Conservation (phyloP, 2,888 invertebrate genomes). For the Formica aserva region DNA sequence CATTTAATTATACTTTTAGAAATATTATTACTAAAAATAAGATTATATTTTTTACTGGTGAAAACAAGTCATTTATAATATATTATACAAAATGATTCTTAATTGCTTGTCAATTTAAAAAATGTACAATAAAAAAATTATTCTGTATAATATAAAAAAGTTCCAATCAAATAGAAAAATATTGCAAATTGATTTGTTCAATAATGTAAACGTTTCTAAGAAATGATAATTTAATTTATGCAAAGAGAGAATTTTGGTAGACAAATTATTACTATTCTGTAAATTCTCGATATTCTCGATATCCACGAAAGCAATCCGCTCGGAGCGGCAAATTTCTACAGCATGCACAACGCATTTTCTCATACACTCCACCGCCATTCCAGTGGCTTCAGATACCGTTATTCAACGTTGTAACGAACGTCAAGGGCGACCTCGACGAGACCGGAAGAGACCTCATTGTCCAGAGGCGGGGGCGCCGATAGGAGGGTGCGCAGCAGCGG, state of each 20-base stretch:
- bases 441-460: constrained; percentile 80
- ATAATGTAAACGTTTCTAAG: not conserved
- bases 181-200: not conserved
- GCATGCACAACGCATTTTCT: constrained; percentile 62
- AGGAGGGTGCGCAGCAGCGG: constrained; percentile 72
- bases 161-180: not conserved
- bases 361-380: constrained; percentile 58
- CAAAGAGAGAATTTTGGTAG: not conserved
- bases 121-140: not conserved
- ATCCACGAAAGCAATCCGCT: constrained; percentile 5
- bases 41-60: too few relatives aligned
- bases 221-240: not conserved
- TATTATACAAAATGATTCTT: not conserved
- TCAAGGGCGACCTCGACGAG: constrained; percentile 74
- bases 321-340: constrained; percentile 56
- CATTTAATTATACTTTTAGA: not conserved
- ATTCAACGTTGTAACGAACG: constrained; percentile 76
- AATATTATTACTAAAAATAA: not conserved
- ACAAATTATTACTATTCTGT: constrained; percentile 3
- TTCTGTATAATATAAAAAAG: not conserved
- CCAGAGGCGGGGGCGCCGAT: constrained; percentile 74
- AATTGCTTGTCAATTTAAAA: not conserved
- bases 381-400: constrained; percentile 68
- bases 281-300: constrained; percentile 4
- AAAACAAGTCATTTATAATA: not conserved